Evolutionary conservation across 2,113 vertebrate genomes (phyloP).

Genomic region (Poecilia latipinna): DNA sequence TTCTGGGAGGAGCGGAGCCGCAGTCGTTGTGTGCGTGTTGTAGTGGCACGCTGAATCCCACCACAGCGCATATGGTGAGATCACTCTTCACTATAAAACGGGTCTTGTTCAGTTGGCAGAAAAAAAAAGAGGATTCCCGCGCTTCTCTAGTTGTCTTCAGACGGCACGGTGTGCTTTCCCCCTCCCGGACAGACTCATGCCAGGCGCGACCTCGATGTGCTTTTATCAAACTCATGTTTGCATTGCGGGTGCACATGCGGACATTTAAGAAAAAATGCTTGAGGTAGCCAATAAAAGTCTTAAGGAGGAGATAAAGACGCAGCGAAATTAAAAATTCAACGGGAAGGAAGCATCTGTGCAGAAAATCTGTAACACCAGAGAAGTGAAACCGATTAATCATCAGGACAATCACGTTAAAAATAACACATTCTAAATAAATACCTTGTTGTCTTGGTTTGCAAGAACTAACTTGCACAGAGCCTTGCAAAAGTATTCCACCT

Average conservation of each 20-base stretch:
- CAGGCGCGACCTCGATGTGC: constrained; percentile 50
- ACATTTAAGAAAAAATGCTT: not conserved
- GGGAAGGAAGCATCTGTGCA: no score
- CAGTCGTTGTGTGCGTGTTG: constrained; percentile 35
- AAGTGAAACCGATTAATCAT: not conserved
- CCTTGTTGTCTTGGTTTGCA: no score
- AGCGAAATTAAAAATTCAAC: not conserved
- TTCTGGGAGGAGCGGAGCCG: constrained; percentile 39
- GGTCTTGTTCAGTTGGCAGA: constrained; percentile 13
- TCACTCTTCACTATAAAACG: constrained; percentile 25
- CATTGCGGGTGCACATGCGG: constrained; percentile 11
- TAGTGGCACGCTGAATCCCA: constrained; percentile 37
- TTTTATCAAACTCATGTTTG: constrained; percentile 20
- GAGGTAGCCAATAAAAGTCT: constrained; percentile 3
- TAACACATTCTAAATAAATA: not conserved
- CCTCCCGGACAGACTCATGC: constrained; percentile 28
- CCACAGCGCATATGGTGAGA: constrained; percentile 34
- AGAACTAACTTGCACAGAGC: no score
- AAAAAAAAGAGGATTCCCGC: not conserved
- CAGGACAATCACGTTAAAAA: not conserved
- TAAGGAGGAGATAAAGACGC: not conserved
- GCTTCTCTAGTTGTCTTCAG: constrained; percentile 24
- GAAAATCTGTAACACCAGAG: no score
- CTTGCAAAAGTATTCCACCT: not conserved
- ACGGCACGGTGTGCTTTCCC: constrained; percentile 28